These are phyloP conservation scores for Microplitis demolitor DNA, from an alignment of 1,140 invertebrate species.

Conservation along the genomic window DNA sequence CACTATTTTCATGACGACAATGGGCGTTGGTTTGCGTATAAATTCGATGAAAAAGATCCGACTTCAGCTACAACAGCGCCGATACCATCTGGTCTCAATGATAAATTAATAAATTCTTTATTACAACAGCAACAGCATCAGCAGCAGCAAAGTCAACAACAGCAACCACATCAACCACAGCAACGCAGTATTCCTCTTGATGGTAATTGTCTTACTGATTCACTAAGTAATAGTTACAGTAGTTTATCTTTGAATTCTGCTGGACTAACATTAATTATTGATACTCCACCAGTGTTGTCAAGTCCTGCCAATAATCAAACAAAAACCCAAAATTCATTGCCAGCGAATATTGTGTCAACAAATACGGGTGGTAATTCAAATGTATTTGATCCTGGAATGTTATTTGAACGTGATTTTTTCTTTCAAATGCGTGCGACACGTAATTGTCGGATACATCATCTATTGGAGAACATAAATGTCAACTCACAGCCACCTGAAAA, in stretches of 20 bases:
- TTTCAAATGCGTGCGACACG: conserved; percentile 38
- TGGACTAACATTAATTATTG: conserved; percentile 66
- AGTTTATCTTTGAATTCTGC: conserved; percentile 65
- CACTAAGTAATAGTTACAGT: conserved; percentile 63
- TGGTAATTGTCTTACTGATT: conserved; percentile 53
- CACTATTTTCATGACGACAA: conserved; percentile 82
- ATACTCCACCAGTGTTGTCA: conserved; percentile 60
- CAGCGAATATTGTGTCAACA: conserved; percentile 39
- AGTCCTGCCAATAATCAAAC: conserved; percentile 49
- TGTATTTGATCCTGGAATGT: conserved; percentile 36
- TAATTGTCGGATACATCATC: conserved; percentile 43
- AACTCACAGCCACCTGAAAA: conserved; percentile 35
- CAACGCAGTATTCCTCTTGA: conserved; percentile 40
- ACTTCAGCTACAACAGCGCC: conserved; percentile 62
- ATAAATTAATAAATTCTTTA: conserved; percentile 53
- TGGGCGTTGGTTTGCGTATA: conserved; percentile 79
- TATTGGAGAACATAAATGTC: conserved; percentile 45
- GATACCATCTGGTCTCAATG: conserved; percentile 51
- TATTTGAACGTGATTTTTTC: conserved; percentile 36
- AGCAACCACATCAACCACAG: conserved; percentile 50
- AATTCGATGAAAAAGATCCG: conserved; percentile 79
- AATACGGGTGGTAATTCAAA: conserved; percentile 35
- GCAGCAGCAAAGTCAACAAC: no score
- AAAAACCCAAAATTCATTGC: conserved; percentile 47
- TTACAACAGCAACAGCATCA: conserved; percentile 52